Evolutionary conservation across 2,888 invertebrate genomes (phyloP), one percentile per base, ranked within the genome.

Genomic region (Osedax fenrisi): DNA sequence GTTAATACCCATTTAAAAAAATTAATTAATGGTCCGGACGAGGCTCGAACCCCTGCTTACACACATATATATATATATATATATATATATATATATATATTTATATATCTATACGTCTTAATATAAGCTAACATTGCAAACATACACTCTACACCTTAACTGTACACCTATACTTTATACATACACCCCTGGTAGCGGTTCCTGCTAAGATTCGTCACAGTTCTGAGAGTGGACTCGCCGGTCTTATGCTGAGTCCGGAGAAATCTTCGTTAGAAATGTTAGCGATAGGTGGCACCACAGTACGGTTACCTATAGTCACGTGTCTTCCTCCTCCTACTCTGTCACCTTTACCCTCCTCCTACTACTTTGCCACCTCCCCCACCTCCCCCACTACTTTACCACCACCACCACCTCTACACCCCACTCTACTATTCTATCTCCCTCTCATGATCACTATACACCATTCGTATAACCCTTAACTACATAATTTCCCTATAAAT

Each of bases 1-100:
- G n/a, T n/a, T n/a, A n/a, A n/a, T n/a, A n/a, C n/a, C n/a, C n/a
- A n/a, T n/a, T n/a, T n/a, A n/a, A n/a, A n/a, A n/a, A n/a, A n/a
- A n/a, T n/a, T n/a, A n/a, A n/a, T n/a, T n/a, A n/a, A n/a, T n/a
- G n/a, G n/a, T n/a, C n/a, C n/a, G n/a, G n/a, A n/a, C n/a, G n/a
- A n/a, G n/a, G n/a, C n/a, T n/a, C n/a, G n/a, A n/a, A n/a, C n/a
- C n/a, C n/a, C 17, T 64, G 64, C 21, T 21, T 64, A 64, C n/a
- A 64, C n/a, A 64, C n/a, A 64, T 64, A 64, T 64, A 64, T 64
- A 64, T 64, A 64, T 64, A 64, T 64, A 64, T 64, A 64, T 64
- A 64, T 64, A 64, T 64, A 64, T 64, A 64, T 64, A 64, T 64
- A 64, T 64, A 64, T 64, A 1, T 64, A 64, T 64, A 64, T 64